Conservation (phyloP, 2,888 invertebrate species). For the Anthrax anthrax region DNA sequence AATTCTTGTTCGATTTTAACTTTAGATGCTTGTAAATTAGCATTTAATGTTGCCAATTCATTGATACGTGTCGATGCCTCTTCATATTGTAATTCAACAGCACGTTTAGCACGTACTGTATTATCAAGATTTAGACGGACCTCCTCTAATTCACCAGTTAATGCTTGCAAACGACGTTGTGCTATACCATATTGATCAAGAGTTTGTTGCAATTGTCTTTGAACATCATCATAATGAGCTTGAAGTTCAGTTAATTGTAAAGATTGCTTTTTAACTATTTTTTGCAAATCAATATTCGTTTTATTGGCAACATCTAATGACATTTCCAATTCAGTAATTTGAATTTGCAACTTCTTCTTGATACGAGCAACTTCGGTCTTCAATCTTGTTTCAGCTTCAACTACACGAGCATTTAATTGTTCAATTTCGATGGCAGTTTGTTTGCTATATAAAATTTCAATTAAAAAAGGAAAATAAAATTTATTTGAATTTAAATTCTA, state of each 20-base stretch:
- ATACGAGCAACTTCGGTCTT: constrained; percentile 92
- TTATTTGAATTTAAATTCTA: too few relatives aligned
- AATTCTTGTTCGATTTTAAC: constrained; percentile 92
- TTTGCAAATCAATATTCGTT: constrained; percentile 92
- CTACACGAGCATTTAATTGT: constrained; percentile 85
- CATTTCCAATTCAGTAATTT: constrained; percentile 92
- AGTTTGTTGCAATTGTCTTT: constrained; percentile 89
- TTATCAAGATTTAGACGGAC: constrained; percentile 81
- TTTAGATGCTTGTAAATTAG: constrained; percentile 86
- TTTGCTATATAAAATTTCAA: constrained; percentile 48
- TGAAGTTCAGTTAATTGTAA: constrained; percentile 82
- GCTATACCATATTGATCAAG: constrained; percentile 85
- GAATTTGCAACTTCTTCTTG: constrained; percentile 98
- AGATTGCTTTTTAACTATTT: constrained; percentile 95
- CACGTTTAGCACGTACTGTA: constrained; percentile 84
- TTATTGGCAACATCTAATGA: constrained; percentile 96
- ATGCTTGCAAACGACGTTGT: constrained; percentile 77
- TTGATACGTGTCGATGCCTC: constrained; percentile 85
- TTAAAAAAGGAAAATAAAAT: too few relatives aligned
- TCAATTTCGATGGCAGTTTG: constrained; percentile 97
- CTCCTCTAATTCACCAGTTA: constrained; percentile 93
- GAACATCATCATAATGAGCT: constrained; percentile 91
- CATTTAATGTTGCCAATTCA: constrained; percentile 88
- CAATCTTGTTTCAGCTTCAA: constrained; percentile 89
- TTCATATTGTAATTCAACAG: constrained; percentile 78